phyloP scores from a whole-genome alignment of 2,113 vertebrate species.

The Meleagris gallopavo region DNA sequence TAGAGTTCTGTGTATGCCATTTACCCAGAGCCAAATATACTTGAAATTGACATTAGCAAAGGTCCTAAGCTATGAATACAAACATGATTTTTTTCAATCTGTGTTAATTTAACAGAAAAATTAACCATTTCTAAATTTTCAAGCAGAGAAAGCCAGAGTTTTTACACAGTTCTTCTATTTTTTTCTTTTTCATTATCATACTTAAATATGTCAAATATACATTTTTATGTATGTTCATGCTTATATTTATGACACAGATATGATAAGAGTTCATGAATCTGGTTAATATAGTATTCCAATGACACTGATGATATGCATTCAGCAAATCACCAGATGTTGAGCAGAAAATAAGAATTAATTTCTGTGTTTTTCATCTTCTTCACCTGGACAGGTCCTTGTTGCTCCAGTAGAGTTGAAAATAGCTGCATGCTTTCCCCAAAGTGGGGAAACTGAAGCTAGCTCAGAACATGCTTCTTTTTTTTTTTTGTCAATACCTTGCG shows the following conservation, averaged over 20 bases:
- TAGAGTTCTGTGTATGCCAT: neutral
- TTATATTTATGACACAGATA: neutral
- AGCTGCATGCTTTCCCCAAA: neutral
- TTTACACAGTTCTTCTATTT: neutral
- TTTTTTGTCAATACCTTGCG: neutral
- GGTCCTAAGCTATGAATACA: neutral
- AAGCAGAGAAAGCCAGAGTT: neutral
- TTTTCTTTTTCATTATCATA: neutral
- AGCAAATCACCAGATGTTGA: neutral
- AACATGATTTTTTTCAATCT: neutral
- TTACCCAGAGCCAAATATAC: constrained; percentile 18
- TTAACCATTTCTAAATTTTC: neutral
- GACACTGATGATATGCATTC: neutral
- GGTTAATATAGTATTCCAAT: neutral
- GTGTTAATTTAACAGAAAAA: neutral
- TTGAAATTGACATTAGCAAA: constrained; percentile 9
- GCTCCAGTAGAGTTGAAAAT: neutral
- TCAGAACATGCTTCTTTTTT: neutral
- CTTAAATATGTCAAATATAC: neutral
- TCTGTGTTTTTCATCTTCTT: neutral
- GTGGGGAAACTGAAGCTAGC: neutral
- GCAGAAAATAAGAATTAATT: too few relatives aligned
- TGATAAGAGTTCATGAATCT: neutral
- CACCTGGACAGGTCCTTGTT: rapidly evolving
- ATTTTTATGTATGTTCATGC: too few relatives aligned